These are phyloP conservation scores for Tetheella fluctuosa DNA, from an alignment of 2,888 invertebrate species.

Conservation along the genomic window DNA sequence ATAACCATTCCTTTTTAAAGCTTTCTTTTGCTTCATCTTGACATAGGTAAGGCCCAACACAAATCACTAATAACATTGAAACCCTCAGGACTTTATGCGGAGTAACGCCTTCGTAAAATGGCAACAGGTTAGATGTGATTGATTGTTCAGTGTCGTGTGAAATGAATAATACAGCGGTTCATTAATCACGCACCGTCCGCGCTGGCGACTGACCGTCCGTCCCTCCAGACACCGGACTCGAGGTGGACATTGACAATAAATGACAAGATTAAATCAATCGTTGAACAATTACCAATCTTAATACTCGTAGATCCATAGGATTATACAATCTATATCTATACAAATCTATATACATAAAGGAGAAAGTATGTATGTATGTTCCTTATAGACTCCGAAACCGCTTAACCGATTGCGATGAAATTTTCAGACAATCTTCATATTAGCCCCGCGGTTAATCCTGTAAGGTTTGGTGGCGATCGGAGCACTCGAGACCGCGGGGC, in stretches of 20 bases:
- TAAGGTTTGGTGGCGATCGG: no score
- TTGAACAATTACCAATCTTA: neutral
- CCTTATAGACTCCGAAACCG: no score
- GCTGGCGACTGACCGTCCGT: constrained; percentile 11
- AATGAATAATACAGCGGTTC: constrained; percentile 47
- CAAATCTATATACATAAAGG: no score
- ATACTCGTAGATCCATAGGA: neutral
- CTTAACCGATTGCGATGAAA: no score
- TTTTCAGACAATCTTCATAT: no score
- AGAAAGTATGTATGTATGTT: no score
- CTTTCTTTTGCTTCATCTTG: neutral
- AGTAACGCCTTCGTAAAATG: constrained; percentile 14
- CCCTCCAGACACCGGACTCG: constrained; percentile 29
- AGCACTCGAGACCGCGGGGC: no score
- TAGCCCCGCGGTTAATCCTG: no score
- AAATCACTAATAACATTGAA: constrained; percentile 11
- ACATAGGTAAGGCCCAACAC: neutral
- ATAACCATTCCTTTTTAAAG: neutral
- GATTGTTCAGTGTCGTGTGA: constrained; percentile 51
- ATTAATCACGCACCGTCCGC: constrained; percentile 48
- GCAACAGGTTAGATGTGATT: constrained; percentile 56
- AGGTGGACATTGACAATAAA: constrained; percentile 19
- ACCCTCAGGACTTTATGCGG: constrained; percentile 5
- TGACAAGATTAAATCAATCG: constrained; percentile 31
- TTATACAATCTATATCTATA: no score